These are phyloP conservation scores for Aptenodytes forsteri DNA, from an alignment of 2,113 vertebrate species.

Conservation along the genomic window DNA sequence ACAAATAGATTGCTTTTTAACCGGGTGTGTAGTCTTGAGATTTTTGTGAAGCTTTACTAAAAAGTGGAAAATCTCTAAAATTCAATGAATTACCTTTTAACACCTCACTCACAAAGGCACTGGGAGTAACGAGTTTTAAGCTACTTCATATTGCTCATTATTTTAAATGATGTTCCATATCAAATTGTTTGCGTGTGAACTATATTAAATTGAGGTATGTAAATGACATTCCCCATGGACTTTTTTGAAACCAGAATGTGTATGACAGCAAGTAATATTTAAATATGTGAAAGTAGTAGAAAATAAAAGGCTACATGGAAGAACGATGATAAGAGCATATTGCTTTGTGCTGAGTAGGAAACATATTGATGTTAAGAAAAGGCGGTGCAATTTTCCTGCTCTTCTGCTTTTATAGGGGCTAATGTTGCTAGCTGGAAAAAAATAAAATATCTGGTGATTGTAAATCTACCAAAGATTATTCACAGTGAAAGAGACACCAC, in stretches of 20 bases:
- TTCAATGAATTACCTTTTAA: not conserved
- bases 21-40: not conserved
- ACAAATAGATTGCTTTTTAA: not conserved
- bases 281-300: not conserved
- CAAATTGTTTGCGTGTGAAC: not conserved
- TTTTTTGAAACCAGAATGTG: not conserved
- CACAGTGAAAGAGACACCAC: not conserved
- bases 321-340: not conserved
- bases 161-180: not conserved
- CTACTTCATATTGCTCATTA: not conserved
- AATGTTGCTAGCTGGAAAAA: not conserved
- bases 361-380: not conserved
- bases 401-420: not conserved
- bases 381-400: not conserved
- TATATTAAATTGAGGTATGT: not conserved
- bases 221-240: not conserved
- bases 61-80: not conserved
- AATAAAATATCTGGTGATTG: not conserved
- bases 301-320: not conserved
- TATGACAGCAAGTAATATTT: not conserved
- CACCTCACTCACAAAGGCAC: not conserved
- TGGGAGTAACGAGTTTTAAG: not conserved
- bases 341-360: not conserved
- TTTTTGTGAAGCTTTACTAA: not conserved
- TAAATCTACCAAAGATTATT: not conserved